These are phyloP conservation scores for Hippocampus barbouri DNA, from an alignment of 2,113 vertebrate genomes.

Conservation along the genomic window DNA sequence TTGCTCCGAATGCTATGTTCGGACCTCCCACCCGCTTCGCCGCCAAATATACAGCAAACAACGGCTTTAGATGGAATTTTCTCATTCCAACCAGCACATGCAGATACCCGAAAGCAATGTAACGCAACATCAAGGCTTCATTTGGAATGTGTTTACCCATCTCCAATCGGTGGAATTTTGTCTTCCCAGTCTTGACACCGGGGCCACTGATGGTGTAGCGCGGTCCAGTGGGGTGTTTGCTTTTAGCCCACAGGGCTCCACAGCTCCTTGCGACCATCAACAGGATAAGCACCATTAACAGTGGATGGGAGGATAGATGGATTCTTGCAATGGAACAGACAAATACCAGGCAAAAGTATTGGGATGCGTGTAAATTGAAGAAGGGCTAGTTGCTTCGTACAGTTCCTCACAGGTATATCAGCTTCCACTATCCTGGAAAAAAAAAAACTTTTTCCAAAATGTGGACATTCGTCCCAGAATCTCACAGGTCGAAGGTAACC, in stretches of 20 bases:
- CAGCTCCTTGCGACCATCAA: too few relatives aligned
- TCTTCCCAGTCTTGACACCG: background rate
- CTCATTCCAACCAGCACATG: background rate
- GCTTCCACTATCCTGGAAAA: too few relatives aligned
- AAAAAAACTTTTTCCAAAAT: too few relatives aligned
- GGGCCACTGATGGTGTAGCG: background rate
- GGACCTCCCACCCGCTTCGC: constrained; percentile 39
- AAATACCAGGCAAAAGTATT: too few relatives aligned
- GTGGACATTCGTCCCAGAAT: too few relatives aligned
- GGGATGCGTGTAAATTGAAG: too few relatives aligned
- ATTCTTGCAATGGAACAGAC: too few relatives aligned
- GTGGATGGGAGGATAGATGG: too few relatives aligned
- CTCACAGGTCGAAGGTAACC: too few relatives aligned
- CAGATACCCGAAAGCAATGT: constrained; percentile 16
- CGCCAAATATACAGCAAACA: constrained; percentile 16
- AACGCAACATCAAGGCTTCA: constrained; percentile 36
- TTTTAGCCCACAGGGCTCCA: background rate
- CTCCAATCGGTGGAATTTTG: constrained; percentile 32
- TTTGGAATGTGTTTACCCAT: constrained; percentile 36
- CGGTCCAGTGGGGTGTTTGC: background rate
- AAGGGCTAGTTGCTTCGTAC: too few relatives aligned
- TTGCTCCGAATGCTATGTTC: constrained; percentile 44
- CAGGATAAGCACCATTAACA: too few relatives aligned
- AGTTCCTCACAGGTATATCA: too few relatives aligned
- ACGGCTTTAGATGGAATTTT: constrained; percentile 32